Evolutionary conservation across 2,797 vertebrate species (phyloP).

Genomic region (Coregonus ussuriensis): DNA sequence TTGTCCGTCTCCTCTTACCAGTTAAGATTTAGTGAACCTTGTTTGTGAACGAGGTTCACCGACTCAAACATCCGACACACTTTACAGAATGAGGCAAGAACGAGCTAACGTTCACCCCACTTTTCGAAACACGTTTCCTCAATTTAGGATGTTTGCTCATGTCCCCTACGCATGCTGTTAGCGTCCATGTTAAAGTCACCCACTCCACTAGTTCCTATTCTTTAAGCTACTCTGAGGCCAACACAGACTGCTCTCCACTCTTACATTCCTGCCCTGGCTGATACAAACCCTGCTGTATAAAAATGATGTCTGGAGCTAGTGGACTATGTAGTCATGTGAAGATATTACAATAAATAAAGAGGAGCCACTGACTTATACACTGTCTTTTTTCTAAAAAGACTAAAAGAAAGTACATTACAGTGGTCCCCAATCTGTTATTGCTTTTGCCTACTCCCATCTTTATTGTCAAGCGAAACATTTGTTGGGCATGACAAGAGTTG

Average conservation of each 20-base stretch:
- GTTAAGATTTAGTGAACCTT: no score
- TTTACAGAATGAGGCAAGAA: no score
- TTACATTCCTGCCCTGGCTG: constrained; percentile 41
- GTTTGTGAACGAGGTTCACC: no score
- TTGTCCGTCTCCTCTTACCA: no score
- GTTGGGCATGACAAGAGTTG: not conserved
- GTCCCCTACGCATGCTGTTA: not conserved
- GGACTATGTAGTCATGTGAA: constrained; percentile 21
- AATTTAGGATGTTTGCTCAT: no score
- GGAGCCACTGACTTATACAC: constrained; percentile 19
- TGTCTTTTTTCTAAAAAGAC: not conserved
- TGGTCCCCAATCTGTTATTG: not conserved
- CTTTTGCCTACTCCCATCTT: not conserved
- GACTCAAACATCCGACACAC: no score
- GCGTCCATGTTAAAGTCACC: constrained; percentile 6
- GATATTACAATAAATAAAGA: constrained; percentile 53
- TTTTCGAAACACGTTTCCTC: no score
- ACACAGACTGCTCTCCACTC: constrained; percentile 28
- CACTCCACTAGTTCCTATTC: constrained; percentile 23
- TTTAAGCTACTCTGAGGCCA: constrained; percentile 40
- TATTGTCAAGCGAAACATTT: no score
- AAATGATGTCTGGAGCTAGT: constrained; percentile 40
- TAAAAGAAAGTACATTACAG: no score
- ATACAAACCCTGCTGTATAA: constrained; percentile 36
- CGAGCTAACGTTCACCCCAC: no score